Evolutionary conservation across 2,113 vertebrate genomes (phyloP).

Genomic region (Aphyosemion australe): DNA sequence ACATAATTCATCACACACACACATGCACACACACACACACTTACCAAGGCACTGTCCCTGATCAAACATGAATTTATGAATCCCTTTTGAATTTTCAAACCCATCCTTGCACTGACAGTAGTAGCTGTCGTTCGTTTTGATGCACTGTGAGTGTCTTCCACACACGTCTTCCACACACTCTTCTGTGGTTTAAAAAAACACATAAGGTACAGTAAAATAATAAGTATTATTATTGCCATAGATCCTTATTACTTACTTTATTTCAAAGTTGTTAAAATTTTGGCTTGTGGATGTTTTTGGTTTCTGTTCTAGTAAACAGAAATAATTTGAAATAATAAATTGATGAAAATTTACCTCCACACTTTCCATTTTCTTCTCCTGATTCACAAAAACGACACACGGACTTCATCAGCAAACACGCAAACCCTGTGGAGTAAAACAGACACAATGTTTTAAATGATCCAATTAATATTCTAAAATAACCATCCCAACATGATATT

Average conservation of each 20-base stretch:
- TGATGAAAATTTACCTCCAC: conserved; percentile 49
- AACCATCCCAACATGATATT: too few relatives aligned
- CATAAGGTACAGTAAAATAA: not conserved
- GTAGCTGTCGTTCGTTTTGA: conserved; percentile 52
- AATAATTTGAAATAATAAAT: not conserved
- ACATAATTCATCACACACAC: not conserved
- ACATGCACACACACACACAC: not conserved
- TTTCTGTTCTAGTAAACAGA: too few relatives aligned
- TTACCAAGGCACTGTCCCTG: conserved; percentile 53
- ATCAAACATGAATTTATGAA: fast-evolving
- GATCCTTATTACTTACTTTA: too few relatives aligned
- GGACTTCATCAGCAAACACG: conserved; percentile 7
- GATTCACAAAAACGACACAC: fast-evolving
- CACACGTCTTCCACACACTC: conserved; percentile 21
- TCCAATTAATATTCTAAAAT: too few relatives aligned
- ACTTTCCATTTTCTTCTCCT: fast-evolving
- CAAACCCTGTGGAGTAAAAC: conserved; percentile 32
- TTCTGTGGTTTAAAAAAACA: conserved; percentile 40
- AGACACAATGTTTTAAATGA: not conserved
- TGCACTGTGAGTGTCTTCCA: fast-evolving
- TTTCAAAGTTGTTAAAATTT: not conserved
- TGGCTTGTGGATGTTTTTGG: too few relatives aligned
- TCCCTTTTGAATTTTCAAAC: fast-evolving
- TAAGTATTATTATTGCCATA: too few relatives aligned
- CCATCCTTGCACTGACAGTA: conserved; percentile 44